Base-by-base conservation (phyloP, 2,888 invertebrate genomes). In the Drosophila peninsularis region DNA sequence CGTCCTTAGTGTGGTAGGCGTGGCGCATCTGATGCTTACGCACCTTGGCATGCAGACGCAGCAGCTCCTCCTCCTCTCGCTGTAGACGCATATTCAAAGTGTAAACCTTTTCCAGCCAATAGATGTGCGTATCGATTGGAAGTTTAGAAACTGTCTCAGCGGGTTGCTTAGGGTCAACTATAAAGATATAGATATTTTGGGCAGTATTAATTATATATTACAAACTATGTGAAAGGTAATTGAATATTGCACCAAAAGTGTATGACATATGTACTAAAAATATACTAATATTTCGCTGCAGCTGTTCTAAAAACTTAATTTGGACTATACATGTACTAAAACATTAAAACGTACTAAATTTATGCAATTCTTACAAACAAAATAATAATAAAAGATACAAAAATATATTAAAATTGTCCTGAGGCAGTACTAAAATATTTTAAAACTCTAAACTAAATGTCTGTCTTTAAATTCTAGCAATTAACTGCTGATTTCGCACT, bases 21-120 rank as follows among this genome's bases (percentile, higher is more conserved):
- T 78, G 82, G 42, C 85, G 83, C 62, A 90, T 79, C 67, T 91
- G 91, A 80, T 95, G 94, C 69, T 94, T 92, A 78, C 94, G 94
- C 6, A 95, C 94, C 91, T 95, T 95, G 4, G 94, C 94, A 36
- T 95, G 94, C 41, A 97, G 90, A 78, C 96, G 93, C 5, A 96
- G 94, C 3, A 96, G 93, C 62, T 94, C 92, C 90, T 96, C 96
- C 89, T 96, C 96, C 90, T 96, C 96, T 63, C 95, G 93, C 64
- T 96, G 94, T 63, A 97, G 92, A 83, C 95, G 94, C 89, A 96
- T 95, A 90, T 96, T 96, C 30, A 96, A 93, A 57, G 95, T 94
- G 27, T 95, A 94, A 53, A 96, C 94, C 91, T 95, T 95, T 85
- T 96, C 96, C 82, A 96, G 93, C 76, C 96, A 93, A 82, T 95